A percentile compares a stretch with the other conserved stretches of the same genome.
Conservation (phyloP, 2,888 invertebrate species). For the Amblyjoppa proteus region DNA sequence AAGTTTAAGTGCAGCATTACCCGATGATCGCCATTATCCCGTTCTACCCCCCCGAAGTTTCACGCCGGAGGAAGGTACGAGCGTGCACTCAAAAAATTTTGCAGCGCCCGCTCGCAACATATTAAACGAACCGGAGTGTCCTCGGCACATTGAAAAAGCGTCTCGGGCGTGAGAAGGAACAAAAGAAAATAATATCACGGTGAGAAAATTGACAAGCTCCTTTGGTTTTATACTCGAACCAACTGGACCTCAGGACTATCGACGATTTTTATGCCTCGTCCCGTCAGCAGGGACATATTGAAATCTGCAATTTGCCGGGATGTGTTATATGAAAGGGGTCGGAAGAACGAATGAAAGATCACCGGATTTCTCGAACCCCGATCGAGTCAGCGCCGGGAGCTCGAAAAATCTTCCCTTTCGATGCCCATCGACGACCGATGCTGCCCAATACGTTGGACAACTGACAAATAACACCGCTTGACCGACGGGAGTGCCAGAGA, state of each 20-base stretch:
- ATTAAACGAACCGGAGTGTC: neutral
- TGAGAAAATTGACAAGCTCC: neutral
- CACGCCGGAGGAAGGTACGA: neutral
- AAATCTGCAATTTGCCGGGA: neutral
- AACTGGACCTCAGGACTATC: neutral
- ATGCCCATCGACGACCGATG: neutral
- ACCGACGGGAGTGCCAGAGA: neutral
- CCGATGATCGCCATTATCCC: no score
- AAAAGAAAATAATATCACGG: slow-evolving; percentile 3
- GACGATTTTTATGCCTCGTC: neutral
- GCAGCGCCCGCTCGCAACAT: neutral
- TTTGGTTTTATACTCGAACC: slow-evolving; percentile 3
- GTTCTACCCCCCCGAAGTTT: neutral
- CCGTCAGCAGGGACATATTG: slow-evolving; percentile 5
- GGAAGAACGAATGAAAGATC: neutral
- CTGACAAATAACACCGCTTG: neutral
- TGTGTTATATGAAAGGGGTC: neutral
- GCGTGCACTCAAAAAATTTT: neutral
- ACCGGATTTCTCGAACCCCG: neutral
- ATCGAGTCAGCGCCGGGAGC: neutral
- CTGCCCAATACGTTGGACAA: neutral
- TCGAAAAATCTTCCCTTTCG: neutral
- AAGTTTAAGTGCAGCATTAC: neutral
- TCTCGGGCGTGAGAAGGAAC: neutral
- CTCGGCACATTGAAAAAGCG: neutral